Base-by-base conservation (phyloP, 2,888 invertebrate species). In the Mayetiola destructor region DNA sequence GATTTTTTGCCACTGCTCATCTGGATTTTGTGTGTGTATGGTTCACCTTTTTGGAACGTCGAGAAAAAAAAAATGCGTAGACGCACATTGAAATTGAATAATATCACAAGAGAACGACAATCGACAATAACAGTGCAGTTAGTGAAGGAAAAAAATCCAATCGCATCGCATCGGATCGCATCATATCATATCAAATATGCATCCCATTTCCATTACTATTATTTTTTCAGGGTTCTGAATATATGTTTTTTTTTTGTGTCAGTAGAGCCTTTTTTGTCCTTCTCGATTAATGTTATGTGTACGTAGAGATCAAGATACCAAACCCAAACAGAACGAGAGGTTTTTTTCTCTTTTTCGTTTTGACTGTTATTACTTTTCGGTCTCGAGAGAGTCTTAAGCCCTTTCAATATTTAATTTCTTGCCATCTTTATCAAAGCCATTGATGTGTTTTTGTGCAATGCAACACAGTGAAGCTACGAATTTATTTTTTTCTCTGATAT, bases 391-490 rank as follows among this genome's bases (percentile, higher is more conserved):
- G 23, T 48, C 27, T 48, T 48, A 48, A 48, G 48, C 48, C 48
- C 48, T 48, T 27, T n/a, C n/a, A 48, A 48, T 48, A 48, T 27
- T 48, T 48, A 27, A n/a, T 48, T 42, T 48, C 27, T 27, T 39
- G 39, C 39, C 36, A 8, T 39, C 18, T 39, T n/a, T n/a, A n/a
- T n/a, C n/a, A n/a, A n/a, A n/a, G n/a, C n/a, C n/a, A n/a, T n/a
- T n/a, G n/a, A n/a, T n/a, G n/a, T n/a, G n/a, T n/a, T n/a, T n/a
- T n/a, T n/a, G n/a, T n/a, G n/a, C n/a, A n/a, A n/a, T n/a, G n/a
- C n/a, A n/a, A n/a, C n/a, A n/a, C n/a, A n/a, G n/a, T n/a, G n/a
- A n/a, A n/a, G n/a, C n/a, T n/a, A n/a, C 39, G 39, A 20, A 20
- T 39, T 16, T 39, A 16, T 9, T 10, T 39, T 39, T 39, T 12